Percentiles rank a stretch among this genome's conserved stretches.
Evolutionary conservation across 2,888 invertebrate species (phyloP).

Genomic region (Athetis lepigone): DNA sequence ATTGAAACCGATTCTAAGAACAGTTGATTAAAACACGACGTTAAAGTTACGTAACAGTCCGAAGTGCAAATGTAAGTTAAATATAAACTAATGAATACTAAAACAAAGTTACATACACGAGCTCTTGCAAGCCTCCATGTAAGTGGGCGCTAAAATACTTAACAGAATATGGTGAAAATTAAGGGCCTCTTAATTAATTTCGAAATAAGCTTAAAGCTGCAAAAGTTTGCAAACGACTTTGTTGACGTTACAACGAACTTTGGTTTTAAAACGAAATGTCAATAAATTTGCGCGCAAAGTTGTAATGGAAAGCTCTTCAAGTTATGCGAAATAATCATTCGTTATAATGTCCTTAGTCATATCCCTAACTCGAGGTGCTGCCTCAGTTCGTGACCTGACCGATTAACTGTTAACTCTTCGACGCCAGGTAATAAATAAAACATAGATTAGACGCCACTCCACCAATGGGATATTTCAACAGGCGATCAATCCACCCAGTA

Average conservation of each 20-base stretch:
- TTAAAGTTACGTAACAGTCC: slow-evolving; percentile 36
- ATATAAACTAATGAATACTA: slow-evolving; percentile 51
- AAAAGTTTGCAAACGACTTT: slow-evolving; percentile 41
- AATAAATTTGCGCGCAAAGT: slow-evolving; percentile 28
- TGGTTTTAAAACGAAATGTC: slow-evolving; percentile 44
- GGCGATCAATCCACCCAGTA: slow-evolving; percentile 16
- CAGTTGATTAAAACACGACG: no score
- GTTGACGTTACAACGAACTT: slow-evolving; percentile 35
- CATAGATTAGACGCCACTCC: slow-evolving; percentile 1
- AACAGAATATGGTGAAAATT: slow-evolving; percentile 45
- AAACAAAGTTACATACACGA: slow-evolving; percentile 45
- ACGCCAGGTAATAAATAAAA: slow-evolving; percentile 11
- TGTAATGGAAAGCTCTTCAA: slow-evolving; percentile 8
- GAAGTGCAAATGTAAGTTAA: slow-evolving; percentile 43
- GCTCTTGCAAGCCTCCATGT: slow-evolving; percentile 26
- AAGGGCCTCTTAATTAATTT: slow-evolving; percentile 58
- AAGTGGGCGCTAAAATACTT: slow-evolving; percentile 57
- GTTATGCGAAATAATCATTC: slow-evolving; percentile 13
- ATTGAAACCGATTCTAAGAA: no score
- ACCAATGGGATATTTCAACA: slow-evolving; percentile 21
- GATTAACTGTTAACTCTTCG: slow-evolving; percentile 7
- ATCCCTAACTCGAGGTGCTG: background rate
- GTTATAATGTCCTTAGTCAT: slow-evolving; percentile 3
- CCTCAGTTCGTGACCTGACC: background rate
- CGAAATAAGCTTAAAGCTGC: slow-evolving; percentile 48